Percentiles rank a stretch among this genome's conserved stretches.
Conservation (phyloP, 2,113 vertebrate species). For the Dipodomys spectabilis region DNA sequence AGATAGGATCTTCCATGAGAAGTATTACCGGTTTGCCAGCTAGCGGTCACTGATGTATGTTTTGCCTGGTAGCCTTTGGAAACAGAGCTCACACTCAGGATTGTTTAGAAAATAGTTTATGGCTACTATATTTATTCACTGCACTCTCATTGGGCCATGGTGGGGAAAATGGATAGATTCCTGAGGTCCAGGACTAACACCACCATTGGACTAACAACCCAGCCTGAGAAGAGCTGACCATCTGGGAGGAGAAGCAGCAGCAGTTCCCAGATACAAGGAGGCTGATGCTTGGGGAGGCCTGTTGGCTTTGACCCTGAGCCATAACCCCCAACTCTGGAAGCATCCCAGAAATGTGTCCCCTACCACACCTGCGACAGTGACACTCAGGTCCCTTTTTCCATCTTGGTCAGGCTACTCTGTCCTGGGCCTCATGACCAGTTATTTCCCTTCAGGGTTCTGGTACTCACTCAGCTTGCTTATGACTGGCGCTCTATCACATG, state of each 20-base stretch:
- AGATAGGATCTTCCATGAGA: accelerated
- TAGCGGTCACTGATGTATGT: background rate
- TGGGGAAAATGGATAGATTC: background rate
- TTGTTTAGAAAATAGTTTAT: background rate
- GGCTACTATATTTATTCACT: background rate
- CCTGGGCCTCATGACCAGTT: background rate
- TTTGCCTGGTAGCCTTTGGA: background rate
- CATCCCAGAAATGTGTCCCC: background rate
- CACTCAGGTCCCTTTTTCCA: no score
- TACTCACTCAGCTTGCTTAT: no score
- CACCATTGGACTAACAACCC: background rate
- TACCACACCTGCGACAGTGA: no score
- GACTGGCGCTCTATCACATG: no score
- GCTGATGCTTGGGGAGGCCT: background rate
- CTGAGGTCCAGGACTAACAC: background rate
- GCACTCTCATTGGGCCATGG: background rate
- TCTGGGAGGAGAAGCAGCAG: accelerated
- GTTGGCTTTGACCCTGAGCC: background rate
- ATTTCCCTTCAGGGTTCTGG: background rate
- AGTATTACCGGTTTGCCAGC: background rate
- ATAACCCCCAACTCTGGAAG: background rate
- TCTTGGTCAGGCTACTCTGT: background rate
- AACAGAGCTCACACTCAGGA: background rate
- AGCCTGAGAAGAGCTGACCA: background rate
- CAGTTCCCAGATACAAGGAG: accelerated